A percentile compares a stretch with the other conserved stretches of the same genome.
Evolutionary conservation across 2,888 invertebrate species (phyloP).

Genomic region (Macrostomum cliftonense): DNA sequence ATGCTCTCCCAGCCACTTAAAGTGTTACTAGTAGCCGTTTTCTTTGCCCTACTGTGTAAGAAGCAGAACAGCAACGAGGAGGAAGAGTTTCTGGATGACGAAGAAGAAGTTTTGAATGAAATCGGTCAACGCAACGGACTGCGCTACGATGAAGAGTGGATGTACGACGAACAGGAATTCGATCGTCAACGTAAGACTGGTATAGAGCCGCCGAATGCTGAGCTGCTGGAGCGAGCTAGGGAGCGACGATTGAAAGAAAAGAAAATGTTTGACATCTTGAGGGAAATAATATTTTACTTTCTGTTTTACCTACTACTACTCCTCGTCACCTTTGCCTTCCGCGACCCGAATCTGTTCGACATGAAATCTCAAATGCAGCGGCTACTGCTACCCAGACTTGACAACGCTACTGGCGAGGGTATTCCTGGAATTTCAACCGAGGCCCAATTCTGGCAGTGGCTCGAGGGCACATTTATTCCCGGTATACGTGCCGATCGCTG

Average conservation of each 20-base stretch:
- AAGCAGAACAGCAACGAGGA: constrained; percentile 19
- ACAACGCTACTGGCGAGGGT: background rate
- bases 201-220: constrained; percentile 29
- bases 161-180: background rate
- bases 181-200: background rate
- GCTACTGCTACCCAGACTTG: constrained; percentile 5
- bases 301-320: constrained; percentile 39
- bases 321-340: constrained; percentile 37
- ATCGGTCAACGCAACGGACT: constrained; percentile 5
- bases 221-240: constrained; percentile 27
- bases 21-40: constrained; percentile 31
- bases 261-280: constrained; percentile 38
- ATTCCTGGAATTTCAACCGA: constrained; percentile 23
- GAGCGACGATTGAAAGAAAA: constrained; percentile 35
- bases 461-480: constrained; percentile 29
- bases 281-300: constrained; percentile 37
- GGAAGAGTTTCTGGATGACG: constrained; percentile 20
- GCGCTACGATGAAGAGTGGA: constrained; percentile 4
- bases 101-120: constrained; percentile 17
- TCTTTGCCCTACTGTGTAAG: constrained; percentile 31
- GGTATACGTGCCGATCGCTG: constrained; percentile 35
- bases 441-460: constrained; percentile 39
- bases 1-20: constrained; percentile 41
- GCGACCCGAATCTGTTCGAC: constrained; percentile 31
- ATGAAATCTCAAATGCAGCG: constrained; percentile 32